These are phyloP conservation scores for Morphnarchus princeps DNA, from an alignment of 2,113 vertebrate species.

Conservation along the genomic window DNA sequence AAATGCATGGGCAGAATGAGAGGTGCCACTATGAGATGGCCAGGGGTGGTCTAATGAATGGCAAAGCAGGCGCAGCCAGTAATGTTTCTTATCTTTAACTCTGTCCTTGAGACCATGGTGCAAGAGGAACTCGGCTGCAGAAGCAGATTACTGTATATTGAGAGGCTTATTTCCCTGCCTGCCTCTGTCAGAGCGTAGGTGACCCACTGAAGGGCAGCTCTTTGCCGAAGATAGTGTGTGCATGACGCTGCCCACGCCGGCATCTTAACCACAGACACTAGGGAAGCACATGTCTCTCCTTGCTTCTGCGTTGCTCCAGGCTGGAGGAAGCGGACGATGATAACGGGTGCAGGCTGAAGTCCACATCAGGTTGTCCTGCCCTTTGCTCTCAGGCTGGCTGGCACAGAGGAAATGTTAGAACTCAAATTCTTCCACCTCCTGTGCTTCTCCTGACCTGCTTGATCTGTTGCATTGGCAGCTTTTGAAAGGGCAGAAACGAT, in stretches of 20 bases:
- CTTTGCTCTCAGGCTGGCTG: background rate
- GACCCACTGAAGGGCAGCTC: background rate
- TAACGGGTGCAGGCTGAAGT: background rate
- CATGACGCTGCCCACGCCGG: accelerated
- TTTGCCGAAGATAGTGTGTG: accelerated
- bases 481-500: background rate
- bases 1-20: background rate
- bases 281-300: background rate
- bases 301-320: background rate
- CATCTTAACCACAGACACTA: background rate
- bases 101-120: background rate
- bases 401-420: background rate
- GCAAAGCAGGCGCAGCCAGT: background rate
- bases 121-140: background rate
- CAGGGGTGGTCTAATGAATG: background rate
- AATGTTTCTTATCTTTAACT: background rate
- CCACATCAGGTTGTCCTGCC: background rate
- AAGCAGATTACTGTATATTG: background rate
- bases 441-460: background rate
- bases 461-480: background rate
- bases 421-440: background rate
- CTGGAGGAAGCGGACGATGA: background rate
- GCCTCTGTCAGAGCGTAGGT: background rate
- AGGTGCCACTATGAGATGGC: background rate
- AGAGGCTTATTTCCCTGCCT: background rate